Percentiles rank a stretch among this genome's conserved stretches.
phyloP scores from a whole-genome alignment of 2,888 invertebrate genomes.

The Pyrocoelia pectoralis region DNA sequence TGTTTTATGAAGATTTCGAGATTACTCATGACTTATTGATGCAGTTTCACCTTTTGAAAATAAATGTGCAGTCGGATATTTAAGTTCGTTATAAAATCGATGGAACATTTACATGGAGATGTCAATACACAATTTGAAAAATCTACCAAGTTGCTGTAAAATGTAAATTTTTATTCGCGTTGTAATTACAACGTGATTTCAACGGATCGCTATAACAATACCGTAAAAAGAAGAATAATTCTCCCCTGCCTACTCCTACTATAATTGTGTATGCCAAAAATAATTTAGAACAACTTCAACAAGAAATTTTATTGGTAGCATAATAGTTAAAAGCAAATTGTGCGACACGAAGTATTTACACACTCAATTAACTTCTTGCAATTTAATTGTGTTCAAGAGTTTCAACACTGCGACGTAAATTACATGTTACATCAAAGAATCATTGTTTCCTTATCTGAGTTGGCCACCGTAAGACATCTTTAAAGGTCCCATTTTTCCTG shows the following conservation, averaged over 20 bases:
- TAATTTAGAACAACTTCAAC: not conserved
- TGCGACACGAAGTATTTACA: not conserved
- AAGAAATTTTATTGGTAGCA: not conserved
- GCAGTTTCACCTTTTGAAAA: not conserved
- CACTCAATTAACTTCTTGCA: not conserved
- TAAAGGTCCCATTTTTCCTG: too few relatives aligned
- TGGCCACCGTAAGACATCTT: too few relatives aligned
- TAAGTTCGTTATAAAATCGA: slow-evolving; percentile 7
- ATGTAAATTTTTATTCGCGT: not conserved
- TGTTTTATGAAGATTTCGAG: slow-evolving; percentile 24
- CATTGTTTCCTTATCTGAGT: not conserved
- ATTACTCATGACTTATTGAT: slow-evolving; percentile 13
- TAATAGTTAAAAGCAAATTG: not conserved
- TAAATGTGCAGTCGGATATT: not conserved
- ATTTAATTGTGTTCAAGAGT: not conserved
- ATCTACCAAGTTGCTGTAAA: not conserved
- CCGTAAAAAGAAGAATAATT: not conserved
- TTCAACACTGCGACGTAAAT: not conserved
- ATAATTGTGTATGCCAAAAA: not conserved
- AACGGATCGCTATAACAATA: too few relatives aligned
- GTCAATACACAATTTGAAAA: not conserved
- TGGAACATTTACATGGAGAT: not conserved
- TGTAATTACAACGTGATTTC: not conserved
- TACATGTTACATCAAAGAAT: not conserved
- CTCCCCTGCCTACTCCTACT: not conserved